Conservation (phyloP, 2,888 invertebrate species). For the Eristalis pertinax region DNA sequence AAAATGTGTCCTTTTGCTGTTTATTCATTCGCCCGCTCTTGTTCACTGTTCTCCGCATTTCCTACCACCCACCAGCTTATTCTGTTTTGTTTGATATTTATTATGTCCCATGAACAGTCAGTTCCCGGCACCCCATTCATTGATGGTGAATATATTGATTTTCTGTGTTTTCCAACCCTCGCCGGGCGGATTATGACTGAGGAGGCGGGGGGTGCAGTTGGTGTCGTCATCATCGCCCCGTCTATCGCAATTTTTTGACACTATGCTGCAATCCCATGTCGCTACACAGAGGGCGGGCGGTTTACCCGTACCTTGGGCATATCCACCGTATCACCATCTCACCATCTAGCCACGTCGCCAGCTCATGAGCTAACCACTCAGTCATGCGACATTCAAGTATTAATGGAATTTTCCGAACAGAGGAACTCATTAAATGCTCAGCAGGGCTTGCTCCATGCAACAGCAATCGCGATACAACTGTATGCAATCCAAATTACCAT, state of each 20-base stretch:
- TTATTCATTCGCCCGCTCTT: background rate
- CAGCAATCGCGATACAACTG: conserved; percentile 7
- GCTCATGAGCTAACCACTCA: conserved; percentile 19
- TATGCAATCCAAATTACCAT: conserved; percentile 56
- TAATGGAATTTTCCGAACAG: conserved; percentile 57
- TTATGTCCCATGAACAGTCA: background rate
- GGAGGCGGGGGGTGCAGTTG: conserved; percentile 31
- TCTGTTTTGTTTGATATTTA: conserved; percentile 50
- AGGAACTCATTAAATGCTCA: conserved; percentile 55
- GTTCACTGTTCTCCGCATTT: background rate
- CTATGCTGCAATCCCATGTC: conserved; percentile 26
- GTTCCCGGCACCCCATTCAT: conserved; percentile 29
- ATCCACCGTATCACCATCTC: no score
- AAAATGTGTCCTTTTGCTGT: conserved; percentile 4
- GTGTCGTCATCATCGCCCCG: background rate
- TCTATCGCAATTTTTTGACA: conserved; percentile 54
- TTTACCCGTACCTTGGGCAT: no score
- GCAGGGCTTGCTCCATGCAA: background rate
- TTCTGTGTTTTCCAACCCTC: conserved; percentile 39
- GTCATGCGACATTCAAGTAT: conserved; percentile 41
- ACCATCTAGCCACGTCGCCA: background rate
- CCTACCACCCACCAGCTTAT: background rate
- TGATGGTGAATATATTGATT: conserved; percentile 59
- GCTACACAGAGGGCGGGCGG: background rate
- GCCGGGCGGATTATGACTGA: conserved; percentile 17